Conservation (phyloP, 1,140 invertebrate species). For the Ganaspis sp. region DNA sequence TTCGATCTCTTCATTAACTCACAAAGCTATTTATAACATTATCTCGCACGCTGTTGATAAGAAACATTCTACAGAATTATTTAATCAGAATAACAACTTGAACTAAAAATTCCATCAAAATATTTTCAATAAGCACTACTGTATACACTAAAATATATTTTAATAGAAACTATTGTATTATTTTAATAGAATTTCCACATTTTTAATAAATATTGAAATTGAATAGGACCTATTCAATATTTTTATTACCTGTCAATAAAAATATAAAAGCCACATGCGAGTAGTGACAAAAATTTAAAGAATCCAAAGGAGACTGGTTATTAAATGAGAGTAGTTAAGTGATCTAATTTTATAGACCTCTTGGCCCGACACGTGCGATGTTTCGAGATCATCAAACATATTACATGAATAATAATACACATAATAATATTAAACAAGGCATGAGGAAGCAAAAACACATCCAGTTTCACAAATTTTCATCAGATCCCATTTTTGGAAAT, state of each 20-base stretch:
- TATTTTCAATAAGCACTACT: too few relatives aligned
- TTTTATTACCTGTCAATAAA: not conserved
- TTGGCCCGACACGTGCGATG: not conserved
- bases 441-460: too few relatives aligned
- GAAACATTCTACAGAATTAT: too few relatives aligned
- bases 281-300: not conserved
- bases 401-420: not conserved
- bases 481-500: too few relatives aligned
- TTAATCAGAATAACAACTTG: too few relatives aligned
- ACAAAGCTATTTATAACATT: not conserved
- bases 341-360: slow-evolving; percentile 16
- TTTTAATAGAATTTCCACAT: too few relatives aligned
- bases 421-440: not conserved
- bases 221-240: too few relatives aligned
- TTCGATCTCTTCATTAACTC: not conserved
- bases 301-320: slow-evolving; percentile 3
- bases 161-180: too few relatives aligned
- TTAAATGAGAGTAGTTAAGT: slow-evolving; percentile 13
- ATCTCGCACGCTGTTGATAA: not conserved
- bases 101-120: too few relatives aligned
- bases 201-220: too few relatives aligned
- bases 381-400: not conserved
- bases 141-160: too few relatives aligned
- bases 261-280: not conserved
- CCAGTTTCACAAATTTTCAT: too few relatives aligned